A percentile compares a stretch with the other conserved stretches of the same genome.
Evolutionary conservation across 2,888 invertebrate genomes (phyloP).

Genomic region (Loripinus fragilis): DNA sequence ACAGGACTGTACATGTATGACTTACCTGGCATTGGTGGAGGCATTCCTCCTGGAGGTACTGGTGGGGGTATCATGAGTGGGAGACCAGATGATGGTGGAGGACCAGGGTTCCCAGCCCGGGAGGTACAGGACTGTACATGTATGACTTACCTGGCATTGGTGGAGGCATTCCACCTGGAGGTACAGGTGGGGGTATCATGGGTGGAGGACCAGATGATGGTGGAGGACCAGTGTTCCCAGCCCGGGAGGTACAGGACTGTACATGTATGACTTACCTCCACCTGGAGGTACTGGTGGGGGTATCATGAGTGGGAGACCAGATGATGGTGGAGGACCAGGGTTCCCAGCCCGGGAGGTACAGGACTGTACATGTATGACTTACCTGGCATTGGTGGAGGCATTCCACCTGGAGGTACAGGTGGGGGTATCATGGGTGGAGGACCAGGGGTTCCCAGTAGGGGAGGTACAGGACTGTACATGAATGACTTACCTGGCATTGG

Average conservation of each 20-base stretch:
- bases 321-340: conserved; percentile 53
- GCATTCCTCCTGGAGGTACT: conserved; percentile 67
- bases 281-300: conserved; percentile 73
- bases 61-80: conserved; percentile 75
- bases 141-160: conserved; percentile 43
- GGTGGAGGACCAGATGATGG: conserved; percentile 47
- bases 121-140: conserved; percentile 62
- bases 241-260: conserved; percentile 61
- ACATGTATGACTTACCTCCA: conserved; percentile 49
- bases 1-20: no score
- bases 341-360: no score
- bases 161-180: conserved; percentile 66
- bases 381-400: conserved; percentile 58
- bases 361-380: no score
- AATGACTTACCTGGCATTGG: conserved; percentile 45
- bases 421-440: conserved; percentile 71
- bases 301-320: conserved; percentile 63
- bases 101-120: conserved; percentile 57
- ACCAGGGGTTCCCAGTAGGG: conserved; percentile 53
- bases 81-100: conserved; percentile 41
- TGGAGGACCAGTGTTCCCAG: conserved; percentile 58
- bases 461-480: conserved; percentile 62
- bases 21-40: conserved; percentile 54
- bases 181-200: conserved; percentile 76
- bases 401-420: conserved; percentile 69